A percentile compares a stretch with the other conserved stretches of the same genome.
phyloP scores from a whole-genome alignment of 2,888 invertebrate genomes.

The Brassicogethes aeneus region DNA sequence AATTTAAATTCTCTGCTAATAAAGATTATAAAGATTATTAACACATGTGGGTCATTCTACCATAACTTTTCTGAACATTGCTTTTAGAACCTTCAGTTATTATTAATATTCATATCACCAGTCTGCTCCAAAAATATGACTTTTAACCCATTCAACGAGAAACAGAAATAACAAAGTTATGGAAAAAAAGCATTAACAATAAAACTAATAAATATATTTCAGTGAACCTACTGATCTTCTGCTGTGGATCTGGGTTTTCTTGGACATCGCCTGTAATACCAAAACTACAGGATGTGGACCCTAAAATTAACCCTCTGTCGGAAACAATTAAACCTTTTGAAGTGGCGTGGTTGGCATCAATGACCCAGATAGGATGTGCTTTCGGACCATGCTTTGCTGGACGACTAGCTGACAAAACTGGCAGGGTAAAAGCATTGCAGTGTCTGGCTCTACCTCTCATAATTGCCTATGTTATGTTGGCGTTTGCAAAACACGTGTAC shows the following conservation, averaged over 20 bases:
- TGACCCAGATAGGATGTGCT: not conserved
- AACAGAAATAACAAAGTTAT: too few species aligned
- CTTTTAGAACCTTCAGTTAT: too few species aligned
- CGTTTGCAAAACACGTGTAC: not conserved
- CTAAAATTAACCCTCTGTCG: not conserved
- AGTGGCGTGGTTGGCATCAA: not conserved
- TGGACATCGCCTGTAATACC: not conserved
- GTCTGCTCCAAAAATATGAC: too few species aligned
- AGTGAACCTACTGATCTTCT: not conserved
- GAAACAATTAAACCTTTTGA: not conserved
- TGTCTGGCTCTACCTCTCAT: not conserved
- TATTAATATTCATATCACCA: too few species aligned
- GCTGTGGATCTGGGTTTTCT: not conserved
- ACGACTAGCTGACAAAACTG: not conserved
- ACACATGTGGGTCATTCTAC: too few species aligned
- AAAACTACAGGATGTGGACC: not conserved
- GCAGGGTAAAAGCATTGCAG: not conserved
- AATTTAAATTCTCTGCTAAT: too few species aligned
- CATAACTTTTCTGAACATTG: too few species aligned
- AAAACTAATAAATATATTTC: too few species aligned
- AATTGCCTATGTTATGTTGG: not conserved
- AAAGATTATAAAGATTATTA: too few species aligned
- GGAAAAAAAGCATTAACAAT: too few species aligned
- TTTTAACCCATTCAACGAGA: too few species aligned
- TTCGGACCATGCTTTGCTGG: not conserved